Evolutionary conservation across 2,797 vertebrate genomes (phyloP).

Genomic region (Helostoma temminkii): DNA sequence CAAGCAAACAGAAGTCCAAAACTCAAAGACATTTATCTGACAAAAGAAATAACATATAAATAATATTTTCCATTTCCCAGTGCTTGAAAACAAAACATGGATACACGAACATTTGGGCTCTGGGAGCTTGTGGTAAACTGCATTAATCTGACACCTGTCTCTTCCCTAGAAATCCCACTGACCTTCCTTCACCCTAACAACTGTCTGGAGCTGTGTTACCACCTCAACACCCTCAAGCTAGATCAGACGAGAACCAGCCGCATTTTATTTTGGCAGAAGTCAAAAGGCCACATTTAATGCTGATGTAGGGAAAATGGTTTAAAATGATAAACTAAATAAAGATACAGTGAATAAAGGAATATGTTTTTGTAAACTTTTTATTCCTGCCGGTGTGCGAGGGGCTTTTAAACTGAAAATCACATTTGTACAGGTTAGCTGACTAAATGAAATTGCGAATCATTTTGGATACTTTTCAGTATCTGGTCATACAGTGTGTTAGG

Average conservation of each 20-base stretch:
- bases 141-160: not conserved
- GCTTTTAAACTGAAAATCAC: not conserved
- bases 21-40: no score
- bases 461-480: not conserved
- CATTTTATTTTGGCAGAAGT: not conserved
- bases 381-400: not conserved
- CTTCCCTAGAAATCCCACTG: constrained; percentile 2
- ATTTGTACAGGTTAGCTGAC: not conserved
- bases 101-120: not conserved
- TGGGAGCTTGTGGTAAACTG: constrained; percentile 3
- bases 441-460: not conserved
- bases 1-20: no score
- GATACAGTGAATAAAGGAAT: no score
- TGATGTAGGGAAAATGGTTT: no score
- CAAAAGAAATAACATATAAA: no score
- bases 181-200: not conserved
- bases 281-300: not conserved
- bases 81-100: constrained; percentile 2
- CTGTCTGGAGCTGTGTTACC: not conserved
- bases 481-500: not conserved
- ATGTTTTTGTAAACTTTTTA: no score
- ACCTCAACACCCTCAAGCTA: not conserved
- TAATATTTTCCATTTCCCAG: not conserved
- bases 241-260: not conserved
- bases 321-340: no score